Conservation (phyloP, 2,888 invertebrate species). For the Andrena marginata region DNA sequence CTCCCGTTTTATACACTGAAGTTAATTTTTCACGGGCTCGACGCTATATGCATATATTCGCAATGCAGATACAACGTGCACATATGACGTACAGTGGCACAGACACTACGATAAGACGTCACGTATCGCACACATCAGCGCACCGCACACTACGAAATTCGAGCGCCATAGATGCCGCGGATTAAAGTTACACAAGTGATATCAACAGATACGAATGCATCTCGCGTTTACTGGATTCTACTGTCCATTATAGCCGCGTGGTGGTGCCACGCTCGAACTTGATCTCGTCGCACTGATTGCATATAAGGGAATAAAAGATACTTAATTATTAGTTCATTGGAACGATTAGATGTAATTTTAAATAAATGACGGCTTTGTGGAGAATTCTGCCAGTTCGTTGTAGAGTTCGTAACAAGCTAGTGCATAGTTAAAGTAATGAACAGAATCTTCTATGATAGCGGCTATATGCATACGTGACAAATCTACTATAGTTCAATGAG, state of each 20-base stretch:
- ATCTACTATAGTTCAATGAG: conserved; percentile 29
- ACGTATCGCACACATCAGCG: background rate
- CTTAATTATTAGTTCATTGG: background rate
- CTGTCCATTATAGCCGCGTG: background rate
- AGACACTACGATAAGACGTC: conserved; percentile 4
- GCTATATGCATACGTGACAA: background rate
- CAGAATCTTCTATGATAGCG: background rate
- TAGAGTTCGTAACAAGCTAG: no score
- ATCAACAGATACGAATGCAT: conserved; percentile 3
- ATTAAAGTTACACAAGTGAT: conserved; percentile 23
- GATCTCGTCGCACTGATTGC: background rate
- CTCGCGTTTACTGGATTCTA: background rate
- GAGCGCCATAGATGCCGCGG: conserved; percentile 11
- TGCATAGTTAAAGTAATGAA: no score
- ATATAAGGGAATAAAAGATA: background rate
- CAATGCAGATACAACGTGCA: conserved; percentile 53
- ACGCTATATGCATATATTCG: conserved; percentile 40
- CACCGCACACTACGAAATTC: background rate
- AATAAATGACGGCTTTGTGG: no score
- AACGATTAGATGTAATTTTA: background rate
- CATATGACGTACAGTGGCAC: conserved; percentile 13
- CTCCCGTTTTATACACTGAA: background rate
- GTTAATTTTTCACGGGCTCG: conserved; percentile 18
- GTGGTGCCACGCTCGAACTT: background rate
- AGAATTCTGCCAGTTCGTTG: no score